Evolutionary conservation across 1,140 invertebrate genomes (phyloP), one percentile per base, ranked within the genome.

Genomic region (Hormaphis cornu): DNA sequence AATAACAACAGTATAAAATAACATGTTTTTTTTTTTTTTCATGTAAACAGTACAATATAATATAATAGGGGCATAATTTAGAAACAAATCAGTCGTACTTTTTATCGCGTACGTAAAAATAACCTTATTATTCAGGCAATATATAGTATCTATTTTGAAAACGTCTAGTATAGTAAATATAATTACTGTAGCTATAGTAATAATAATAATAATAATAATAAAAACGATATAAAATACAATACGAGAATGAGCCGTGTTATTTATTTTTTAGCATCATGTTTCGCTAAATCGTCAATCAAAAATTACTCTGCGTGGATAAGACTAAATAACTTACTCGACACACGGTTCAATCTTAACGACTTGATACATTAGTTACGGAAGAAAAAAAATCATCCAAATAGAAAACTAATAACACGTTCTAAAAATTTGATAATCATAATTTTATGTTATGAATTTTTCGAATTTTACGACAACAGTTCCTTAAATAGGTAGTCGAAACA

Each of bases 1-100:
- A 63, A 63, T 63, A 63, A 63, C 58, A 63, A 63, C 58, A 63
- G 58, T 63, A 63, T 46, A 63, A 63, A 63, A 63, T 63, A 63
- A 63, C 58, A 63, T 28, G 58, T 28, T 63, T 59, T 56, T 63
- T 59, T 18, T 20, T 63, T 59, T 56, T 63, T 59, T 18, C 26
- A 42, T 42, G 37, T 46, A n/a, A n/a, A n/a, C n/a, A n/a, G n/a
- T n/a, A n/a, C n/a, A n/a, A n/a, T n/a, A n/a, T n/a, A n/a, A n/a
- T n/a, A 46, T 14, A 63, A 63, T 46, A 44, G 42, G 58, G 24
- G 28, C 46, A 63, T 44, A 46, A 63, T 44, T 44, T 63, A 30
- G 58, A 63, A 63, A 63, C 40, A 46, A 63, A 46, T 63, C 58
- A 63, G 58, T 63, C 58, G 58, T 63, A 46, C 58, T 5, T 46